Conservation (phyloP, 2,797 vertebrate genomes). For the Notoglanidium macrostoma region DNA sequence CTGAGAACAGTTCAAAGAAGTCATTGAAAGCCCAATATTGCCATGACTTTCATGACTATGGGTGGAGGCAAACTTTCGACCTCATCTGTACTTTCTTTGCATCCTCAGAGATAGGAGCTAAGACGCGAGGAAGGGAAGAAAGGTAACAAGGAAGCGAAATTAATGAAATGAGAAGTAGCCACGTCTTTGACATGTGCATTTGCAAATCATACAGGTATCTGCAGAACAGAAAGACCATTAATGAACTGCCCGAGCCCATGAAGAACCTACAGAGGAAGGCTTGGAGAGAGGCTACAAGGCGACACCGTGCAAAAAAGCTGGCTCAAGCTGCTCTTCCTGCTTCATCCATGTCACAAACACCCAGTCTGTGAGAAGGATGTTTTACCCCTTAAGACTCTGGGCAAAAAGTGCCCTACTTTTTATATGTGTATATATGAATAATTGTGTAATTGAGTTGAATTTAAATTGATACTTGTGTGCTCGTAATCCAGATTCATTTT, state of each 20-base stretch:
- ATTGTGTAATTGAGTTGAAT: neutral
- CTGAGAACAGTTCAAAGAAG: no score
- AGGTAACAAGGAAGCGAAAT: neutral
- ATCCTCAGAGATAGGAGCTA: slow-evolving; percentile 3
- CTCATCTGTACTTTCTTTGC: neutral
- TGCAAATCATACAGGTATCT: slow-evolving; percentile 60
- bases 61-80: no score
- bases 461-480: neutral
- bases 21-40: no score
- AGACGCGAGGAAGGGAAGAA: neutral
- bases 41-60: no score
- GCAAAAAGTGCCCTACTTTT: neutral
- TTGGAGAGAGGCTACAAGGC: slow-evolving; percentile 73
- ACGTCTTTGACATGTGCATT: neutral
- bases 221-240: slow-evolving; percentile 65
- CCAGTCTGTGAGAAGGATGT: slow-evolving; percentile 1
- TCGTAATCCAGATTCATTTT: neutral
- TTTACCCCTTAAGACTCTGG: neutral
- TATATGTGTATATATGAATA: neutral
- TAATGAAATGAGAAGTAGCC: neutral
- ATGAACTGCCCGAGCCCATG: slow-evolving; percentile 70
- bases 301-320: slow-evolving; percentile 72
- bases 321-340: slow-evolving; percentile 48
- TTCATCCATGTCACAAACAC: slow-evolving; percentile 28
- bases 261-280: slow-evolving; percentile 70